phyloP scores from a whole-genome alignment of 2,113 vertebrate species.

The Pseudorhombus dupliciocellatus region DNA sequence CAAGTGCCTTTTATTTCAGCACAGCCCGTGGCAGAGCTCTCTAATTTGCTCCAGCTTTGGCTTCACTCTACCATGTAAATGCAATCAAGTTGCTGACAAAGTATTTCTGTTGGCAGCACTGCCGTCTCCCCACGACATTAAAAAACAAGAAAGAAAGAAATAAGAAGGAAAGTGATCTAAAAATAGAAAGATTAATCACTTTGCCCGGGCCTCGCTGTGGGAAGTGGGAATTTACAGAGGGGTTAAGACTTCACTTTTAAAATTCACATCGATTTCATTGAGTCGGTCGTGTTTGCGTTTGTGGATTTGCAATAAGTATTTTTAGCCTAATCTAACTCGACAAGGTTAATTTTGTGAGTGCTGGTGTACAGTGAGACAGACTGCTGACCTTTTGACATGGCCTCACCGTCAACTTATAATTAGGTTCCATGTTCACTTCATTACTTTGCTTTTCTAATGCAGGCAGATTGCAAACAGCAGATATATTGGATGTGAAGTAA shows the following conservation, averaged over 20 bases:
- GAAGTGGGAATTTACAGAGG: conserved; percentile 33
- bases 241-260: conserved; percentile 46
- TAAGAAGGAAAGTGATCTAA: conserved; percentile 56
- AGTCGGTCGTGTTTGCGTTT: conserved; percentile 22
- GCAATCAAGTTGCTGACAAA: conserved; percentile 75
- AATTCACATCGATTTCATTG: conserved; percentile 32
- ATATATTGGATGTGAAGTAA: conserved; percentile 71
- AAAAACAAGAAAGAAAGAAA: conserved; percentile 54
- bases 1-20: conserved; percentile 59
- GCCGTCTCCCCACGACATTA: conserved; percentile 56
- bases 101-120: conserved; percentile 69
- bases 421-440: conserved; percentile 59
- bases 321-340: conserved; percentile 62
- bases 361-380: conserved; percentile 57
- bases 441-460: conserved; percentile 62
- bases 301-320: conserved; percentile 41
- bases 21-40: conserved; percentile 50
- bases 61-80: conserved; percentile 76
- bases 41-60: conserved; percentile 71
- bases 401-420: conserved; percentile 67
- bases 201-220: conserved; percentile 11
- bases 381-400: conserved; percentile 66
- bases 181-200: conserved; percentile 70
- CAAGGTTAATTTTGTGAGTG: conserved; percentile 69
- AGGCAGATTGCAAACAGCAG: conserved; percentile 51